Percentiles rank a stretch among this genome's conserved stretches.
These are phyloP conservation scores for Taeniopygia guttata DNA, from an alignment of 2,797 vertebrate species.

Conservation along the genomic window DNA sequence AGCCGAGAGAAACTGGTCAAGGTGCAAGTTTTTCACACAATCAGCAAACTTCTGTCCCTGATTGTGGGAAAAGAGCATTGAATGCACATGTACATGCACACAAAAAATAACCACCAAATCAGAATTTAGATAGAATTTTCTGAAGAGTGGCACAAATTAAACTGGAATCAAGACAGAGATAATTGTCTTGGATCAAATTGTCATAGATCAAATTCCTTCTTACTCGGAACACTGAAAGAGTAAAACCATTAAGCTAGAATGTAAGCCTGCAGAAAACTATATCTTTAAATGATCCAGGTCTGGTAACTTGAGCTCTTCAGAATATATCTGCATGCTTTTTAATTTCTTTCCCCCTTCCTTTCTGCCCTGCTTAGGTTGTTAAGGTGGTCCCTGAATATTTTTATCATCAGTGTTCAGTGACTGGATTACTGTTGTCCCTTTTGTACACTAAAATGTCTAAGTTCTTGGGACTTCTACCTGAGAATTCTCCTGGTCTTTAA, in stretches of 20 bases:
- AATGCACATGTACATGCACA: rapidly evolving
- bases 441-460: not conserved
- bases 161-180: not conserved
- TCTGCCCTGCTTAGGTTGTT: not conserved
- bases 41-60: not conserved
- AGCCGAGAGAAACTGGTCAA: not conserved
- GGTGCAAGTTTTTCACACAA: not conserved
- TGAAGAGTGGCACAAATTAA: not conserved
- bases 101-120: too few relatives aligned
- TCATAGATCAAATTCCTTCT: not conserved
- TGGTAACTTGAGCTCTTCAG: not conserved
- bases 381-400: not conserved
- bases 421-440: not conserved
- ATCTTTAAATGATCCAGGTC: not conserved
- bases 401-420: not conserved
- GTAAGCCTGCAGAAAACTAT: not conserved
- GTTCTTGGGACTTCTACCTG: not conserved
- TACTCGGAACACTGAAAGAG: not conserved
- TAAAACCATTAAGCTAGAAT: not conserved
- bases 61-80: not conserved
- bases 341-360: not conserved
- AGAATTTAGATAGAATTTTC: not conserved
- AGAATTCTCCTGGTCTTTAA: not conserved
- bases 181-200: not conserved
- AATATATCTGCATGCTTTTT: not conserved